Conservation (phyloP, 2,113 vertebrate genomes). For the Xenus cinereus region DNA sequence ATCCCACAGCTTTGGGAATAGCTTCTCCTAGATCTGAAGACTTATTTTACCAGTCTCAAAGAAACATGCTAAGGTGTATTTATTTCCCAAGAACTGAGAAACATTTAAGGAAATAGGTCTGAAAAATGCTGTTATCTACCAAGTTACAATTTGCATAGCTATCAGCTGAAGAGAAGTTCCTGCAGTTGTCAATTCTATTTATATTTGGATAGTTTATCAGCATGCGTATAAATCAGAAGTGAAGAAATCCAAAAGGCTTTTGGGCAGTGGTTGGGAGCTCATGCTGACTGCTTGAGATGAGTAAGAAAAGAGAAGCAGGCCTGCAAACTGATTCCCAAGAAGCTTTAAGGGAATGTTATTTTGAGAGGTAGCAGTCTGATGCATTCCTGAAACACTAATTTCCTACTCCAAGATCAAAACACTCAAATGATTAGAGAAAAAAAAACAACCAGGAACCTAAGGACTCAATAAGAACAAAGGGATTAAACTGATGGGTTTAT, state of each 20-base stretch:
- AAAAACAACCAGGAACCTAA: not conserved
- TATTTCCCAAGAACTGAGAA: not conserved
- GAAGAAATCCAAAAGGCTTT: not conserved
- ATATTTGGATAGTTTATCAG: not conserved
- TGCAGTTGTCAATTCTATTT: not conserved
- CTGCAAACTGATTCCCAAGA: not conserved
- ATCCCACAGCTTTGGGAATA: not conserved
- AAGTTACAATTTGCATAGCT: not conserved
- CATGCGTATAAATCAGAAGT: not conserved
- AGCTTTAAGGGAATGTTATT: not conserved
- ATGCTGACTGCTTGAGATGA: not conserved
- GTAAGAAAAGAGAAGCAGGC: not conserved
- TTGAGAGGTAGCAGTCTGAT: not conserved
- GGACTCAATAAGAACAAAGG: not conserved
- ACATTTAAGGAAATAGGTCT: not conserved
- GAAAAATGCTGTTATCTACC: not conserved
- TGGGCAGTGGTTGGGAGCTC: not conserved
- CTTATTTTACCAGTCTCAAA: not conserved
- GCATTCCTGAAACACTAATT: not conserved
- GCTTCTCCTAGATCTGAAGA: not conserved
- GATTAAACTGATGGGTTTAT: not conserved
- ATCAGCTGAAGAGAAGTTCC: not conserved
- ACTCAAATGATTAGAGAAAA: not conserved
- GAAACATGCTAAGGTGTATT: not conserved
- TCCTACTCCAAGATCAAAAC: not conserved